A percentile compares a stretch with the other conserved stretches of the same genome.
Conservation (phyloP, 1,140 invertebrate species). For the Babylonia areolata region DNA sequence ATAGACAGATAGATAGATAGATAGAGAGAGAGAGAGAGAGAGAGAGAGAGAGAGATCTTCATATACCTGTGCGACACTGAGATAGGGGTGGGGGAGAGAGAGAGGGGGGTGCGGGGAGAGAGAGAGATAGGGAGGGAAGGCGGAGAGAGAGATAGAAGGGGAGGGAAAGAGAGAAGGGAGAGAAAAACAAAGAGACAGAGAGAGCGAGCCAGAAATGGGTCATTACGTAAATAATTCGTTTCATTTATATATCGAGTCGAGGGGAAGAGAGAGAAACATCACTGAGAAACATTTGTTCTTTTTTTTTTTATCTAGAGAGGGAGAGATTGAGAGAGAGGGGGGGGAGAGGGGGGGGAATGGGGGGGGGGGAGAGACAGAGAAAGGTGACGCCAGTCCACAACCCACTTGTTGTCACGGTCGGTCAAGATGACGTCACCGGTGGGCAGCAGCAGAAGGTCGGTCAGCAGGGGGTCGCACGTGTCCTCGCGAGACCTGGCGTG, state of each 20-base stretch:
- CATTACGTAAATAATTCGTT: no score
- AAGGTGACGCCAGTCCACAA: neutral
- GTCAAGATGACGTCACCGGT: conserved; percentile 49
- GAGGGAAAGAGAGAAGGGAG: neutral
- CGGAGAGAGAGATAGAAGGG: no score
- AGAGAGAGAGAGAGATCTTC: no score
- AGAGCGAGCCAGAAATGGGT: no score
- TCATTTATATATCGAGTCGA: no score
- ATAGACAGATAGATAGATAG: no score
- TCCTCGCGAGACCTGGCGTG: conserved; percentile 45
- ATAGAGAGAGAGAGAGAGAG: no score
- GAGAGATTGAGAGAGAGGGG: conserved; percentile 10
- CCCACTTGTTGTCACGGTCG: conserved; percentile 48
- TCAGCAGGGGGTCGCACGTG: conserved; percentile 39
- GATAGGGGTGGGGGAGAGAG: no score
- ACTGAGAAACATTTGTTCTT: no score
- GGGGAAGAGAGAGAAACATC: no score
- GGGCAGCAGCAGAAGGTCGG: conserved; percentile 42
- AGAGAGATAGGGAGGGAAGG: conserved; percentile 7
- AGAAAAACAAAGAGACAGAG: neutral
- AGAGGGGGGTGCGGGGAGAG: neutral
- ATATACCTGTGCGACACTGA: no score
- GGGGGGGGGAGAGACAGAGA: neutral
- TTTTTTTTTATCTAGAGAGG: no score
- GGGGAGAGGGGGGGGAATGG: neutral